These are phyloP conservation scores for Cuniculus paca DNA, from an alignment of 2,797 vertebrate genomes.

Conservation along the genomic window DNA sequence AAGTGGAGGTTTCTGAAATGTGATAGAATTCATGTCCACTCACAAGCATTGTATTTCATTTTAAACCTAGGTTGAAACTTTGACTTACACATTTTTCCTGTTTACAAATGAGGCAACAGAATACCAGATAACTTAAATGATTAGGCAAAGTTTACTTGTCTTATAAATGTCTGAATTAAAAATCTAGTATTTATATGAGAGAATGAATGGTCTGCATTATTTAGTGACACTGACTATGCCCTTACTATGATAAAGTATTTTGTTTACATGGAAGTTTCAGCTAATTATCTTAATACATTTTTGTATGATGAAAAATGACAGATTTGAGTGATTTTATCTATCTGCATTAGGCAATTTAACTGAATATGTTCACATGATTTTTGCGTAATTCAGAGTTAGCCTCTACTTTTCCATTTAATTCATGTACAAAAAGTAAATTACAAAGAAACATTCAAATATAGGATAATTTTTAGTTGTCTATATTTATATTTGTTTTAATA, in stretches of 20 bases:
- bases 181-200: background rate
- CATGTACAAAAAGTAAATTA: background rate
- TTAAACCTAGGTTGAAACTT: background rate
- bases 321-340: constrained; percentile 30
- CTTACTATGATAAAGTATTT: constrained; percentile 71
- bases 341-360: background rate
- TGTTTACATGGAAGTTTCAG: constrained; percentile 68
- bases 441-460: background rate
- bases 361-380: background rate
- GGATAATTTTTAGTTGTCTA: background rate
- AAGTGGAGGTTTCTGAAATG: background rate
- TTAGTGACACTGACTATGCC: background rate
- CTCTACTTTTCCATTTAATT: background rate
- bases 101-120: background rate
- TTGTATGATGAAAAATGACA: constrained; percentile 58
- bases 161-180: background rate
- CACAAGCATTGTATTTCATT: background rate
- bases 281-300: constrained; percentile 65
- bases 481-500: background rate
- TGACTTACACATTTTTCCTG: background rate
- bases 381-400: background rate
- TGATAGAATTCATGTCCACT: background rate
- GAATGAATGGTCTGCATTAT: background rate
- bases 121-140: background rate
- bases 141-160: constrained; percentile 8